phyloP scores from a whole-genome alignment of 2,797 vertebrate genomes.

The Notamacropus eugenii region DNA sequence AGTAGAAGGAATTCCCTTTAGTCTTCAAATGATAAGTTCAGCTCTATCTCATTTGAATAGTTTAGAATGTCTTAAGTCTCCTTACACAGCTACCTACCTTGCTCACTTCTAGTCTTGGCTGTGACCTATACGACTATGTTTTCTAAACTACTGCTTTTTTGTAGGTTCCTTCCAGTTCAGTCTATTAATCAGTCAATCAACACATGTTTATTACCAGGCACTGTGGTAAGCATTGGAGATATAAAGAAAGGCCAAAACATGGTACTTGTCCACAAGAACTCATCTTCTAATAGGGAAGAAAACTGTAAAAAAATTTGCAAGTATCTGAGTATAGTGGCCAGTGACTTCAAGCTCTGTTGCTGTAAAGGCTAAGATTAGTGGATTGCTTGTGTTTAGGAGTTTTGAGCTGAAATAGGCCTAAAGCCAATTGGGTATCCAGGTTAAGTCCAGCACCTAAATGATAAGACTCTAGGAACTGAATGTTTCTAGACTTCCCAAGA shows the following conservation, averaged over 20 bases:
- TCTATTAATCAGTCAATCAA: background rate
- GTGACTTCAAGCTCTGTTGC: background rate
- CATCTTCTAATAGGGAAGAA: background rate
- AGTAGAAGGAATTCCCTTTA: background rate
- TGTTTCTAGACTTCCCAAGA: background rate
- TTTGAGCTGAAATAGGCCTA: background rate
- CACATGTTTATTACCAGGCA: too few species aligned
- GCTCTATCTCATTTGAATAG: background rate
- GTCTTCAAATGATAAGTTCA: background rate
- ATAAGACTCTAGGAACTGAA: background rate
- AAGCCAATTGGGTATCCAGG: background rate
- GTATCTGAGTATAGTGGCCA: background rate
- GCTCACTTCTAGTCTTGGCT: background rate
- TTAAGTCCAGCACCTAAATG: background rate
- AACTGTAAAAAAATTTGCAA: background rate
- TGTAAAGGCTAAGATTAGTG: background rate
- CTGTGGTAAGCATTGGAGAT: background rate
- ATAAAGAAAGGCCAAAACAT: background rate
- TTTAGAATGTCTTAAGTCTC: background rate
- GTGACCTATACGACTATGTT: background rate
- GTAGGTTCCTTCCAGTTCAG: constrained; percentile 49
- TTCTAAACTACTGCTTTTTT: constrained; percentile 35
- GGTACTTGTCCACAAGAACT: background rate
- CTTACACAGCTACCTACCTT: background rate
- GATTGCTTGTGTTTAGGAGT: background rate